Base-by-base conservation (phyloP, 2,888 invertebrate genomes). In the Erpobdella octoculata region DNA sequence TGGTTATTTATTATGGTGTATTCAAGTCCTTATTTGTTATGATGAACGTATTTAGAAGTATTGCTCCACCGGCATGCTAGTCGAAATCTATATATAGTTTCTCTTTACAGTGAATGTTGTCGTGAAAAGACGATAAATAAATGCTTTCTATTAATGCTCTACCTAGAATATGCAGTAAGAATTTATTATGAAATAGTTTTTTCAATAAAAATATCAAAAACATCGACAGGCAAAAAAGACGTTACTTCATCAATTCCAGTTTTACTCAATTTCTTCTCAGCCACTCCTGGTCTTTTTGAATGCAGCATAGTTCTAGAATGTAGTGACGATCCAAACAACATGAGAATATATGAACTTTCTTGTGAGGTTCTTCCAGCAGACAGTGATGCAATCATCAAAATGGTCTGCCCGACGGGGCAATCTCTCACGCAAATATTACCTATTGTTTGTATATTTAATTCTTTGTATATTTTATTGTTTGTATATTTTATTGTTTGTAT, bases 361-460 rank as follows among this genome's bases (percentile, higher is more conserved):
- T 83, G 81, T 74, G 81, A 79, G 0, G 83, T 83, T 28, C 78
- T 77, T 62, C 80, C 82, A 67, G 78, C 79, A 69, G 81, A 80
- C 70, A 79, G 78, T 73, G 78, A 78, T 15, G 80, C 83, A n/a
- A 78, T 80, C 72, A 74, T 83, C n/a, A 78, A 79, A 67, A 82
- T 83, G 73, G 73, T 76, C 37, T 76, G 81, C 31, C 81, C 82
- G 0, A 80, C 83, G 5, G 80, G 81, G 71, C 79, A 82, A 75
- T 76, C 79, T 71, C 76, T 82, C 46, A 77, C 78, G 12, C 83
- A 83, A 75, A 77, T 81, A 71, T 81, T 83, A 59, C 83, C 83
- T 2, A 77, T 83, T 64, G 82, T 82, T 78, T 78, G 81, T 77
- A 31, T 12, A 18, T 33, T 31, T 66, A n/a, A 4, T 66, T 66